Evolutionary conservation across 2,888 invertebrate genomes (phyloP).

Genomic region (Lycophotia porphyrea): DNA sequence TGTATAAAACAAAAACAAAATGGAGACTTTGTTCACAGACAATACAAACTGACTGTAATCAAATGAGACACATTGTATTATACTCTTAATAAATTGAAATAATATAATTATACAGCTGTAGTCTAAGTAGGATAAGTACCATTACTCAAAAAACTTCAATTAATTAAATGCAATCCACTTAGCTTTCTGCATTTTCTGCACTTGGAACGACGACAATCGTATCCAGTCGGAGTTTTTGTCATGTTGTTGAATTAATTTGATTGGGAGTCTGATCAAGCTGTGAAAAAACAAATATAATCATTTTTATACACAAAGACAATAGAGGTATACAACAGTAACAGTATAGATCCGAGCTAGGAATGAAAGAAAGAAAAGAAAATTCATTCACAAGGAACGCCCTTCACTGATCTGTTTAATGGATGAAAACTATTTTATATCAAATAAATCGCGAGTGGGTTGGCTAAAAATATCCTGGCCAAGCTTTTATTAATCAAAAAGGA

Average conservation of each 20-base stretch:
- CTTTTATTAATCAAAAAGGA: too few relatives aligned
- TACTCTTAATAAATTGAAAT: background rate
- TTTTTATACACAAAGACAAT: background rate
- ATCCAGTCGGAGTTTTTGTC: background rate
- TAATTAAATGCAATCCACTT: background rate
- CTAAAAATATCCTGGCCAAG: too few relatives aligned
- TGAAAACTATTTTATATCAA: too few relatives aligned
- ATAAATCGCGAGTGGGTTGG: too few relatives aligned
- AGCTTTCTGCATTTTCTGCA: background rate
- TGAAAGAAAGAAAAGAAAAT: too few relatives aligned
- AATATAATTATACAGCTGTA: background rate
- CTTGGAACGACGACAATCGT: background rate
- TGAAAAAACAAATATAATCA: background rate
- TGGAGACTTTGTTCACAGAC: background rate
- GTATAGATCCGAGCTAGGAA: too few relatives aligned
- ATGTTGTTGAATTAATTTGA: background rate
- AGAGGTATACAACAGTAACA: too few relatives aligned
- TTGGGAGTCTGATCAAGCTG: background rate
- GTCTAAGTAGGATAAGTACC: background rate
- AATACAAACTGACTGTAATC: background rate
- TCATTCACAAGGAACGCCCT: too few relatives aligned
- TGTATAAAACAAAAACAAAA: background rate
- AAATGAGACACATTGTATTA: slow-evolving; percentile 4
- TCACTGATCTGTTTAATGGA: too few relatives aligned
- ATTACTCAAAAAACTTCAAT: slow-evolving; percentile 1